Evolutionary conservation across 92 coral and sea anemone species (phyloP).

Genomic region (Plumapathes pennacea): DNA sequence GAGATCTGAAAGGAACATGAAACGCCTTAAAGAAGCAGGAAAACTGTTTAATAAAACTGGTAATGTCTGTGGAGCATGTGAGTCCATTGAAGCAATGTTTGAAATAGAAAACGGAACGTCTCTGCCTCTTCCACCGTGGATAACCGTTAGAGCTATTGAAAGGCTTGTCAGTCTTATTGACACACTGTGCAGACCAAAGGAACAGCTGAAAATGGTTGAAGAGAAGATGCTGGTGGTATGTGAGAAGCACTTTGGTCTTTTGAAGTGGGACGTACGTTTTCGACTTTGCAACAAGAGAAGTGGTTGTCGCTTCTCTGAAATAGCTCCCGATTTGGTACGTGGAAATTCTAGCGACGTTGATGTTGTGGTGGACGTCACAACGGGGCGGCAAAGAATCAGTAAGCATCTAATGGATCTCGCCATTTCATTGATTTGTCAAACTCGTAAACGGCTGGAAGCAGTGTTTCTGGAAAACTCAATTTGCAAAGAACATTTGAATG

Average conservation of each 20-base stretch:
- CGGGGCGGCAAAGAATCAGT: constrained; percentile 38
- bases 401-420: constrained; percentile 19
- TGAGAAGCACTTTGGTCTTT: constrained; percentile 69
- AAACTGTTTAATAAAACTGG: constrained; percentile 36
- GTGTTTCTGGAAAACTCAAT: background rate
- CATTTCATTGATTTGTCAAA: constrained; percentile 4
- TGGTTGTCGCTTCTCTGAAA: constrained; percentile 23
- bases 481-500: constrained; percentile 6
- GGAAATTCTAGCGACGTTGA: constrained; percentile 6
- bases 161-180: constrained; percentile 45
- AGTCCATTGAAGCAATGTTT: constrained; percentile 49
- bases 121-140: constrained; percentile 20
- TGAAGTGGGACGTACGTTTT: constrained; percentile 19
- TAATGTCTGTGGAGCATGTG: constrained; percentile 76
- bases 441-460: constrained; percentile 5
- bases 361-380: constrained; percentile 15
- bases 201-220: constrained; percentile 19
- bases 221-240: constrained; percentile 33
- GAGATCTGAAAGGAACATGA: constrained; percentile 7
- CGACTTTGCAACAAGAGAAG: constrained; percentile 9
- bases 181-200: constrained; percentile 42
- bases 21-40: constrained; percentile 55
- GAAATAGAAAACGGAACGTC: constrained; percentile 11
- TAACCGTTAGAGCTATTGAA: constrained; percentile 48
- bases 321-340: constrained; percentile 15